These are phyloP conservation scores for Plestiodon gilberti DNA, from an alignment of 2,113 vertebrate genomes.

Conservation along the genomic window DNA sequence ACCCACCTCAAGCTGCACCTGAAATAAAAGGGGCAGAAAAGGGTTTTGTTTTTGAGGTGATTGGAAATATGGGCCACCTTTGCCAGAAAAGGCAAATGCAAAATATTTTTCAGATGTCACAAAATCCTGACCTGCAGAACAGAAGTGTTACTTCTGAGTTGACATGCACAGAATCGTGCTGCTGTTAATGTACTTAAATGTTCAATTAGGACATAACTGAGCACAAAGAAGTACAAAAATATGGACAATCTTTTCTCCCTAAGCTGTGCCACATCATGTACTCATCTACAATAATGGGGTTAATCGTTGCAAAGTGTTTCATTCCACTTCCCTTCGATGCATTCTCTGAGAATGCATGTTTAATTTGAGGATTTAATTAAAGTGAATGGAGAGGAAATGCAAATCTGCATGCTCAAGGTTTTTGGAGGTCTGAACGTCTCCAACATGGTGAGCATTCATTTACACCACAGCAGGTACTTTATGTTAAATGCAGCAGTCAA, in stretches of 20 bases:
- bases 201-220: background rate
- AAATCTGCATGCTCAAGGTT: too few relatives aligned
- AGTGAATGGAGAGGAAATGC: too few relatives aligned
- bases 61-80: background rate
- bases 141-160: background rate
- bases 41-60: background rate
- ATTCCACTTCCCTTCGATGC: background rate
- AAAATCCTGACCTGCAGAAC: background rate
- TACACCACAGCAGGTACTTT: too few relatives aligned
- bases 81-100: background rate
- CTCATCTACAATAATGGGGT: background rate
- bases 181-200: too few relatives aligned
- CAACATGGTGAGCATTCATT: too few relatives aligned
- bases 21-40: background rate
- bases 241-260: too few relatives aligned
- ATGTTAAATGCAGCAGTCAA: too few relatives aligned
- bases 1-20: constrained; percentile 85
- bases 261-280: background rate
- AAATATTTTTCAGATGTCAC: background rate
- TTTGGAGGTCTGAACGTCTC: too few relatives aligned
- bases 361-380: too few relatives aligned
- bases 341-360: too few relatives aligned
- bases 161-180: too few relatives aligned
- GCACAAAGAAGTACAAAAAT: background rate
- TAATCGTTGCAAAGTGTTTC: background rate